Evolutionary conservation across 2,113 vertebrate genomes (phyloP), one percentile per base, ranked within the genome.

Genomic region (Tragelaphus scriptus): DNA sequence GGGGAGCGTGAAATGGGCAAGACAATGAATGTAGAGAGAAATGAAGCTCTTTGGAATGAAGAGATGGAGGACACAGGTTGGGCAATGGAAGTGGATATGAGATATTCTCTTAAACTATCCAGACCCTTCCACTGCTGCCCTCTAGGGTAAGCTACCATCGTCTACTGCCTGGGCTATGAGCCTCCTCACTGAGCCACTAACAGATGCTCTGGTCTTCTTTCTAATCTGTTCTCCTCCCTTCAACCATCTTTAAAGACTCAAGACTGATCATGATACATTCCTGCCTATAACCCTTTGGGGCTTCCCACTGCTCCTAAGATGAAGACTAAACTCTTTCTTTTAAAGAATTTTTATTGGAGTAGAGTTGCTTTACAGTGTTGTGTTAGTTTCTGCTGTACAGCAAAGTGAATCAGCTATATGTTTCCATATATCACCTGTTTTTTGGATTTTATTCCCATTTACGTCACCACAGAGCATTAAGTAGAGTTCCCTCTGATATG

Each of bases 1-100:
- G 26, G 59, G 32, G 44, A 96, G 44, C 4, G 26, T 59, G 93
- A 81, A 88, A 30, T 16, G 85, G 71, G 65, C 86, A 92, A 92
- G 58, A 93, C 86, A 97, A 96, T 92, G 65, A 88, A 28, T 71
- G 56, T 7, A 40, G 77, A 97, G 13, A 30, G 92, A 95, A 49
- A 53, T 2, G 36, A 55, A 90, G 80, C 40, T 95, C 55, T 90
- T 96, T 88, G 65, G 68, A 95, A 81, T 44, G 8, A 56, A 94
- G 32, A 40, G 16, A 51, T 32, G 36, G 61, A 79, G 16, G 80
- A 28, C 85, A 59, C 26, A 40, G 32, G 21, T 7, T 94, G 26
- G 10, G 6, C 59, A 44, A 71, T 55, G 51, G 12, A 94, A 51
- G 13, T 40, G 14, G 75, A 47, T 30, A 21, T 17, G 19, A 96